Conservation (phyloP, 1,140 invertebrate genomes). For the Camponotus floridanus region DNA sequence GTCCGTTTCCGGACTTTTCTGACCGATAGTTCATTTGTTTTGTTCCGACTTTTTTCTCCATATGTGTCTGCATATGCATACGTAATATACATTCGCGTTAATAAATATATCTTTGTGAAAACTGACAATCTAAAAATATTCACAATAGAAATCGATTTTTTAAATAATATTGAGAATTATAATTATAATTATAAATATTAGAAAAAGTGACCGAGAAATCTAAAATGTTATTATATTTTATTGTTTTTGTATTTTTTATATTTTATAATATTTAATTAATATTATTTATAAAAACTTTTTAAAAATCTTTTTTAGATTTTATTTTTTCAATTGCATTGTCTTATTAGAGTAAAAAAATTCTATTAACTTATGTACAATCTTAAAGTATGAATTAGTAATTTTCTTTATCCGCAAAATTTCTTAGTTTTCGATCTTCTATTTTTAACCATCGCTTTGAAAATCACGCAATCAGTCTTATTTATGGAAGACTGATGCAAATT, state of each 20-base stretch:
- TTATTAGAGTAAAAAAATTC: not conserved
- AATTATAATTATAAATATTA: no score
- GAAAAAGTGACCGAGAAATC: not conserved
- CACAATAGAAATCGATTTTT: not conserved
- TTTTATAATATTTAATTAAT: not conserved
- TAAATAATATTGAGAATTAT: not conserved
- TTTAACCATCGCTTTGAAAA: constrained; percentile 17
- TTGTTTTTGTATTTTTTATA: not conserved
- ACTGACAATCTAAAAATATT: not conserved
- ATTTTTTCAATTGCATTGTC: not conserved
- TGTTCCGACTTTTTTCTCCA: constrained; percentile 25
- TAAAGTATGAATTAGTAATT: constrained; percentile 33
- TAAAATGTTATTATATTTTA: not conserved
- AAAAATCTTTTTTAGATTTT: no score
- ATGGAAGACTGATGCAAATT: constrained; percentile 44
- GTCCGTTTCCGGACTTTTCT: constrained; percentile 46
- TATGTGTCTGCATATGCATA: not conserved
- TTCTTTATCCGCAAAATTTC: no score
- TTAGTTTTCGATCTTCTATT: not conserved
- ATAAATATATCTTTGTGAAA: constrained; percentile 4
- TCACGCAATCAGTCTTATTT: constrained; percentile 2
- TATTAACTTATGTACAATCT: not conserved
- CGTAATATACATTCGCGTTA: not conserved
- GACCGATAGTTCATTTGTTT: constrained; percentile 51
- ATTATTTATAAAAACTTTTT: not conserved